Percentiles rank a stretch among this genome's conserved stretches.
Conservation (phyloP, 2,888 invertebrate species). For the Timema podura region DNA sequence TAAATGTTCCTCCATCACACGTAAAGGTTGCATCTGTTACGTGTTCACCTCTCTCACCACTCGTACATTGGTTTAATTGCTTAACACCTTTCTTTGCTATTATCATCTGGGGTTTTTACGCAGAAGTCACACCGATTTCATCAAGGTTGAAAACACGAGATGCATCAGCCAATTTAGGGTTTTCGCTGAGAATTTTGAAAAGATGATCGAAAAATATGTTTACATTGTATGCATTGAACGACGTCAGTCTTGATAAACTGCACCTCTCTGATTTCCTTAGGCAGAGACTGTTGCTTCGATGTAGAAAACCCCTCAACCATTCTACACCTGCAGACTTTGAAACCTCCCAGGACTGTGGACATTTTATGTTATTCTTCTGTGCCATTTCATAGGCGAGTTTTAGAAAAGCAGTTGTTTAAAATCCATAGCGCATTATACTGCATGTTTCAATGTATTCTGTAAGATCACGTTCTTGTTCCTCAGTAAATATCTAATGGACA, state of each 20-base stretch:
- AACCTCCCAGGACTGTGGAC: not conserved
- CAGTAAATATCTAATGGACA: not conserved
- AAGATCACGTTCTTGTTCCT: not conserved
- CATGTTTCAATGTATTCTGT: not conserved
- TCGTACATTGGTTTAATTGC: not conserved
- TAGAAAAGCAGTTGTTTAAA: not conserved
- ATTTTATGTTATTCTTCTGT: not conserved
- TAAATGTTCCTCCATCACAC: slow-evolving; percentile 6
- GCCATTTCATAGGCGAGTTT: not conserved
- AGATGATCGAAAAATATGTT: too few relatives aligned
- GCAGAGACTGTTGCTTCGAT: slow-evolving; percentile 2
- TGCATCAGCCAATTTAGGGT: not conserved
- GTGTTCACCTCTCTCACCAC: not conserved
- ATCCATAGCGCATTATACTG: slow-evolving; percentile 3
- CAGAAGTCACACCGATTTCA: not conserved
- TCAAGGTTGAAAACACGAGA: not conserved
- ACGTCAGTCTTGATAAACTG: slow-evolving; percentile 3
- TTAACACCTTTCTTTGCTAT: too few relatives aligned
- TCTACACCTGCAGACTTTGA: not conserved
- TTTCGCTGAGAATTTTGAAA: not conserved
- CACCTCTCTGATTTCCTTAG: not conserved
- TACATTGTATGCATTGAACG: not conserved
- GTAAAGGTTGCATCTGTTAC: not conserved
- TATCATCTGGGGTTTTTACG: not conserved
- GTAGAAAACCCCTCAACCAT: not conserved